Base-by-base conservation (phyloP, 1,140 invertebrate genomes). In the Leptopilina clavipes region DNA sequence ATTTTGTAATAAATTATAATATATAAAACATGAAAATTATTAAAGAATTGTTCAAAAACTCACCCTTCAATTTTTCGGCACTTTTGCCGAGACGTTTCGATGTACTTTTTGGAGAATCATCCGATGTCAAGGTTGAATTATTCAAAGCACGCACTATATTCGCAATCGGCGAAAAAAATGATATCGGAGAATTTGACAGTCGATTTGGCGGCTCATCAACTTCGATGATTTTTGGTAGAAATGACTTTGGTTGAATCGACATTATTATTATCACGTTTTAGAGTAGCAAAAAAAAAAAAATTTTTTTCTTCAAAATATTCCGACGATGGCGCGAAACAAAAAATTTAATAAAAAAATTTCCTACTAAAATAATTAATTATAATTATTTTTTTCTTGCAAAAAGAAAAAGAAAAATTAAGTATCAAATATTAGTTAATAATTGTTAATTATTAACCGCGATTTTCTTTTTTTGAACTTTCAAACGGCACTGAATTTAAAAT, bases 111-210 rank as follows among this genome's bases (percentile, higher is more conserved):
- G 65, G 9, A 43, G 8, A 71, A 37, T 59, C 19, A 1, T 59
- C 22, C 10, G 77, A 52, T 0, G 79, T 78, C 2, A 86, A 65
- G 22, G 78, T 59, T 0, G 85, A 85, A 12, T 72, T 86, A 65
- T 76, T 77, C 9, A 86, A 73, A 31, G 71, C 79, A 0, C n/a
- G 70, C 48, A 78, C 72, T 11, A 86, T 86, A 12, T 22, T 79
- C 1, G 84, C 76, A 8, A 86, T 77, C 12, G 85, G 85, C 5
- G 85, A 86, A 14, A 73, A 19, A 37, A 74, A 44, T 0, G 7
- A 18, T 7, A 3, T 48, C 22, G n/a, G 43, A 11, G 25, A 2
- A 18, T 10, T 56, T 31, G 0, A n/a, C 22, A 6, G 75, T 18
- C 9, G 72, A 73, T 31, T 9, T 14, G 59, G 22, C 11, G 25